A percentile compares a stretch with the other conserved stretches of the same genome.
Evolutionary conservation across 2,797 vertebrate species (phyloP).

Genomic region (Clarias platycephalus): DNA sequence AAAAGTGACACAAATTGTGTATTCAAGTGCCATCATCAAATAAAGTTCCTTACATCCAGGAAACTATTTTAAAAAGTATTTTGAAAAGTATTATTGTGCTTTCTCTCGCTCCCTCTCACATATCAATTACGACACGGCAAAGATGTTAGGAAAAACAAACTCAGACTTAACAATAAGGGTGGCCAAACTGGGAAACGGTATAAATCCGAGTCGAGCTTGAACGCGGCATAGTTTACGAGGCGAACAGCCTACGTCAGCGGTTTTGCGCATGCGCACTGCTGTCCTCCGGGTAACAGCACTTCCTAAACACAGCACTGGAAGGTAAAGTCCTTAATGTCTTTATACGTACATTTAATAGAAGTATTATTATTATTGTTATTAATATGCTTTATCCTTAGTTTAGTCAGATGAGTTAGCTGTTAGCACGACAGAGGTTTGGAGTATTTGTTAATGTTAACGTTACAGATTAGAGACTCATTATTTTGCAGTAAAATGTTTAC

Average conservation of each 20-base stretch:
- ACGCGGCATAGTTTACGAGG: neutral
- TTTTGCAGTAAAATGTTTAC: neutral
- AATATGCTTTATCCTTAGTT: neutral
- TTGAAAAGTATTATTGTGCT: no score
- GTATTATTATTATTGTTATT: neutral
- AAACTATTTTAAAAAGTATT: no score
- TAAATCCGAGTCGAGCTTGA: neutral
- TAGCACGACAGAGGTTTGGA: neutral
- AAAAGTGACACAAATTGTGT: no score
- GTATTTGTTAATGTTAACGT: neutral
- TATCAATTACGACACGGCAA: no score
- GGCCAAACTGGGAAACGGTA: neutral
- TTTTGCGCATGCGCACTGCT: conserved; percentile 16
- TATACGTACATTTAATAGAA: neutral
- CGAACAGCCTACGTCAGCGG: neutral
- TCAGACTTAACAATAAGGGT: neutral
- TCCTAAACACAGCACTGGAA: conserved; percentile 22
- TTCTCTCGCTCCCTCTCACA: no score
- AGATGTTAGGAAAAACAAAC: neutral
- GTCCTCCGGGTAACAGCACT: neutral
- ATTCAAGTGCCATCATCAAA: no score
- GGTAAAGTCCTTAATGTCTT: conserved; percentile 13
- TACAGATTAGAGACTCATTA: neutral
- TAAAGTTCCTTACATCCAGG: no score
- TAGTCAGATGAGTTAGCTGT: neutral